A percentile compares a stretch with the other conserved stretches of the same genome.
These are phyloP conservation scores for Psylliodes chrysocephalus DNA, from an alignment of 2,888 invertebrate species.

Conservation along the genomic window DNA sequence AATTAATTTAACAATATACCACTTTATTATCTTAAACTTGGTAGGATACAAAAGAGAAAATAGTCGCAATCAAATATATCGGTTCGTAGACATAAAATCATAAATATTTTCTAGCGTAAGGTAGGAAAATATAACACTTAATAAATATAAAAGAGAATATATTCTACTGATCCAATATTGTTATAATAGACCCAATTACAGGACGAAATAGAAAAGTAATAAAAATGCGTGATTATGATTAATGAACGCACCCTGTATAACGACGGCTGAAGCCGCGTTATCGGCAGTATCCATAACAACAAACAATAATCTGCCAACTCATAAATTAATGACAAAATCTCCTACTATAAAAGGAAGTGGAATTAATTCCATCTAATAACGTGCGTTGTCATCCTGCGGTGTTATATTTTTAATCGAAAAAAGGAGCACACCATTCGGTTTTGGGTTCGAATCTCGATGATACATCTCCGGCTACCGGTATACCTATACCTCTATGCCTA, in stretches of 20 bases:
- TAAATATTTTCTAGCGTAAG: no score
- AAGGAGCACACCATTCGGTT: slow-evolving; percentile 47
- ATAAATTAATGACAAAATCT: slow-evolving; percentile 60
- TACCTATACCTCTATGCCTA: no score
- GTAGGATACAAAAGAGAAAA: no score
- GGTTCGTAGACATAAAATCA: no score
- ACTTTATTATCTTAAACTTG: no score
- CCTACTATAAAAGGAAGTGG: slow-evolving; percentile 58
- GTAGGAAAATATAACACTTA: no score
- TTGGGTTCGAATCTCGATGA: slow-evolving; percentile 52
- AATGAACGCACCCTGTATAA: background rate
- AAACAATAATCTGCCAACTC: slow-evolving; percentile 57
- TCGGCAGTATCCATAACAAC: slow-evolving; percentile 31
- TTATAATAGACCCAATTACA: background rate
- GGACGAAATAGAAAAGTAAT: background rate
- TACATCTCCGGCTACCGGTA: slow-evolving; percentile 43
- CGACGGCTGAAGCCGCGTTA: slow-evolving; percentile 2
- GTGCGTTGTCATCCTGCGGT: slow-evolving; percentile 57
- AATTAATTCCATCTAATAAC: slow-evolving; percentile 53
- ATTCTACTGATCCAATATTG: no score
- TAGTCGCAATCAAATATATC: no score
- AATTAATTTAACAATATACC: no score
- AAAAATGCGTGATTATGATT: background rate
- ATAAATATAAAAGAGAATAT: no score
- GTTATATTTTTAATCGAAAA: slow-evolving; percentile 59